Base-by-base conservation (phyloP, 2,888 invertebrate species). In the Athalia circularis region DNA sequence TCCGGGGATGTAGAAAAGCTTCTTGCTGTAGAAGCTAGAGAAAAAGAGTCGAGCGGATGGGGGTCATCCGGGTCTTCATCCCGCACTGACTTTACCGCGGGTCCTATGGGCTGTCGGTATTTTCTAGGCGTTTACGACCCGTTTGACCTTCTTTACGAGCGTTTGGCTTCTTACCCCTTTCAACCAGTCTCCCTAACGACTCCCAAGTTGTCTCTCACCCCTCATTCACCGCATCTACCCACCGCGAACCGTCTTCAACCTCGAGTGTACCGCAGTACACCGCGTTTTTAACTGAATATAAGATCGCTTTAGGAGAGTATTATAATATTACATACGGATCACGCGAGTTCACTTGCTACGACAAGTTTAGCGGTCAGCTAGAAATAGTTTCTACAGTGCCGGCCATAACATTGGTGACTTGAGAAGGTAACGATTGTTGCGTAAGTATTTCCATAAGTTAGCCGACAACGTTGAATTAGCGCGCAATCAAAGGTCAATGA, bases 401-500 rank as follows among this genome's bases (percentile, higher is more conserved):
- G 7, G 54, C 54, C 5, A 11, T 54, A n/a, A 11, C n/a, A n/a
- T 29, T 29, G 2, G 29, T 29, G 29, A 29, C 29, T 29, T 29
- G 29, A n/a, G 5, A 52, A 6, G 9, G 43, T 29, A 52, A 68
- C 52, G 52, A 68, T 68, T 8, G 50, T n/a, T 50, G 11, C 29
- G 50, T 52, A 68, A 15, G 47, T 29, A 54, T 52, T 54, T 59
- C 43, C 47, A 11, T 11, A 4, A 54, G n/a, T 59, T 13, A n/a
- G 7, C 59, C 45, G 59, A n/a, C 52, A 47, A 11, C 5, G 29
- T 84, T 84, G 85, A 87, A 87, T 87, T 87, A 87, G 85, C 86
- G 87, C 85, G 86, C 86, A 87, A 85, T 87, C 85, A 87, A 85
- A 86, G 87, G 85, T 85, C 86, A 86, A 86, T 88, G 87, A 88